Evolutionary conservation across 2,113 vertebrate species (phyloP).

Genomic region (Mormyrus iriodes): DNA sequence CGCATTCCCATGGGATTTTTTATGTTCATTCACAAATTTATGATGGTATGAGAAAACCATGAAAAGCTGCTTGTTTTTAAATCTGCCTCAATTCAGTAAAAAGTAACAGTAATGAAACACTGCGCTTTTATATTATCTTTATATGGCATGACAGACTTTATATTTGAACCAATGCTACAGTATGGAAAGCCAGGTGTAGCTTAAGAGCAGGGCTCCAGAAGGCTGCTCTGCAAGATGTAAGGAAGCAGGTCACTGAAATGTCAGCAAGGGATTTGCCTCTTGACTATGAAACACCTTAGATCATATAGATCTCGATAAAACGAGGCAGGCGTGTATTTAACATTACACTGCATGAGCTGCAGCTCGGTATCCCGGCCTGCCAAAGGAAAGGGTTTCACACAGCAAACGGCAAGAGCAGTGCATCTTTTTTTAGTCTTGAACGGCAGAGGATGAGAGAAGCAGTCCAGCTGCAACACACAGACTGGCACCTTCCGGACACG

Average conservation of each 20-base stretch:
- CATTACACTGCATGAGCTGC: not conserved
- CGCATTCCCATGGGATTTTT: not conserved
- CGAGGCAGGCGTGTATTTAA: not conserved
- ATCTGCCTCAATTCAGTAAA: not conserved
- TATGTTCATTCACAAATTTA: not conserved
- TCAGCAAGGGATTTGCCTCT: not conserved
- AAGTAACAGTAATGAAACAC: not conserved
- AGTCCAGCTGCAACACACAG: not conserved
- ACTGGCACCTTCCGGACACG: not conserved
- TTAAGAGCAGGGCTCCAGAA: too few species aligned
- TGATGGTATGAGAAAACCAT: not conserved
- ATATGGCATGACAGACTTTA: too few species aligned
- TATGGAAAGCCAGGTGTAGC: too few species aligned
- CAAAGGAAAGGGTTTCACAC: not conserved
- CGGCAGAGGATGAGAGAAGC: not conserved
- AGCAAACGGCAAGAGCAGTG: not conserved
- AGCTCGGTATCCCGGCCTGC: not conserved
- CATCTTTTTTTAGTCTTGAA: not conserved
- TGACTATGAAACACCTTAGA: not conserved
- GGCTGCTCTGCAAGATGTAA: not conserved
- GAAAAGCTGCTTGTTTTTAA: not conserved
- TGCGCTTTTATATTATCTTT: not conserved
- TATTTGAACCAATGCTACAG: too few species aligned
- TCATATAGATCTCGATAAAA: too few species aligned
- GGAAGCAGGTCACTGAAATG: not conserved